phyloP scores from a whole-genome alignment of 2,888 invertebrate genomes.

The Drosophila prolongata region DNA sequence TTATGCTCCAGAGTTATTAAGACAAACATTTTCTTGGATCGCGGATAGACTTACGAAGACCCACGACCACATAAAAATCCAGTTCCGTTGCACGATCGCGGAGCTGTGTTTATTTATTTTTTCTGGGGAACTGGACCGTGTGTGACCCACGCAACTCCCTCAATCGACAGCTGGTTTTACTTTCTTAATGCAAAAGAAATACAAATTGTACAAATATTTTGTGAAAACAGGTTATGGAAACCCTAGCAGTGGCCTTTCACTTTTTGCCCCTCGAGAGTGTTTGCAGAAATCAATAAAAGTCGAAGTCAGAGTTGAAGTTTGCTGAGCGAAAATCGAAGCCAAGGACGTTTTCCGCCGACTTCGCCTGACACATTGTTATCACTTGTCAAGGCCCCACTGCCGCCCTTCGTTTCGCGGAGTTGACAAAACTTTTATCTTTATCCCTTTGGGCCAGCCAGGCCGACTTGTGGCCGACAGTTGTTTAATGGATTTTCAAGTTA shows the following conservation, averaged over 20 bases:
- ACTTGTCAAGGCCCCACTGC: conserved; percentile 60
- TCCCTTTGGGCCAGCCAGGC: conserved; percentile 52
- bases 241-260: conserved; percentile 60
- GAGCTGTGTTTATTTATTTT: conserved; percentile 1
- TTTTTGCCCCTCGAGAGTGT: conserved; percentile 41
- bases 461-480: conserved; percentile 33
- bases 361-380: conserved; percentile 78
- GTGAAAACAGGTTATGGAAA: conserved; percentile 59
- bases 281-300: conserved; percentile 34
- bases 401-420: conserved; percentile 11
- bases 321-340: conserved; percentile 55
- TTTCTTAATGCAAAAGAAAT: conserved; percentile 34
- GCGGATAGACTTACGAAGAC: neutral
- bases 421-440: conserved; percentile 71
- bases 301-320: conserved; percentile 9
- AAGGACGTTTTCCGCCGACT: conserved; percentile 56
- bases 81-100: neutral
- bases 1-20: neutral
- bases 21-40: neutral
- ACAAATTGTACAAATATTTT: conserved; percentile 52
- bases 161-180: conserved; percentile 34
- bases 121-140: conserved; percentile 5
- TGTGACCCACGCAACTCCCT: conserved; percentile 37
- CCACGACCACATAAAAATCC: conserved; percentile 8
- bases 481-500: conserved; percentile 80